Conservation (phyloP, 2,113 vertebrate species). For the Chauna torquata region DNA sequence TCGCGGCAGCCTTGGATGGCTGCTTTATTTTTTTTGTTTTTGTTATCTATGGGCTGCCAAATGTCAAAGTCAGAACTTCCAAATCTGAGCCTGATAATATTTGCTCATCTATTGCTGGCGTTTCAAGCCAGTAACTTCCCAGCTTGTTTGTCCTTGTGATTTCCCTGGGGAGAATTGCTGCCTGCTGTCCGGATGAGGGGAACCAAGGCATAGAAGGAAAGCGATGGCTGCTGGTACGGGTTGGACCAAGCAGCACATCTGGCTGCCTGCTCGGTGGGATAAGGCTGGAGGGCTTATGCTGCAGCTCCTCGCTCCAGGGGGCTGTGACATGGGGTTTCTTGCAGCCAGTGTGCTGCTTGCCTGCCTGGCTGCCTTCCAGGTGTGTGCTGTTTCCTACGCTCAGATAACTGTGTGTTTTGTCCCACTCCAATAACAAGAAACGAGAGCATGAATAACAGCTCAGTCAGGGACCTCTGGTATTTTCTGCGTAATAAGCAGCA, state of each 20-base stretch:
- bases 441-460: not conserved
- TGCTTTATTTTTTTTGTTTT: not conserved
- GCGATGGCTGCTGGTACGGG: rapidly evolving
- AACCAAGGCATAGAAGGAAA: not conserved
- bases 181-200: rapidly evolving
- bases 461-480: not conserved
- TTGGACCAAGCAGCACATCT: rapidly evolving
- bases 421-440: not conserved
- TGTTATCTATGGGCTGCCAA: not conserved
- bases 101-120: not conserved
- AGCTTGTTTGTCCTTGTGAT: not conserved
- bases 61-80: not conserved
- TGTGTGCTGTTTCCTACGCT: not conserved
- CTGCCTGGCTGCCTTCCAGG: conserved; percentile 15
- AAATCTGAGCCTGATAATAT: not conserved
- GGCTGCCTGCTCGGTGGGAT: not conserved
- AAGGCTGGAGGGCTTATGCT: rapidly evolving
- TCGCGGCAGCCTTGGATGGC: not conserved
- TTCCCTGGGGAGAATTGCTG: not conserved
- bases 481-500: not conserved
- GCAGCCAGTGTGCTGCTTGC: not conserved
- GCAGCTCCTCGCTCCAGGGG: rapidly evolving
- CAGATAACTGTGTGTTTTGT: not conserved
- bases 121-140: not conserved
- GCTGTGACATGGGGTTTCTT: not conserved